phyloP scores from a whole-genome alignment of 2,797 vertebrate genomes.

The Hemibagrus guttatus region DNA sequence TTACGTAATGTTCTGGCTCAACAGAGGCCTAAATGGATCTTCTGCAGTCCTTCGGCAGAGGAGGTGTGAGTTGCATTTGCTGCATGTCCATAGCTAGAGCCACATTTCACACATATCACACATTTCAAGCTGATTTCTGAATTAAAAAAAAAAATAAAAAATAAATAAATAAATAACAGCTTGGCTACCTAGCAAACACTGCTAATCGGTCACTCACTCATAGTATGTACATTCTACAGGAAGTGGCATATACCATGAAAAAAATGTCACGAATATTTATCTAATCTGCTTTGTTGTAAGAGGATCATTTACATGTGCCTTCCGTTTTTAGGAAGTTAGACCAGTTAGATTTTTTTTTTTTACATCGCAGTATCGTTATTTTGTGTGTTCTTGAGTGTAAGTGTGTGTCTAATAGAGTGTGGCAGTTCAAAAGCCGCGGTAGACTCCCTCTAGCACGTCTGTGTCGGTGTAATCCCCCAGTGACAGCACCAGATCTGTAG shows the following conservation, averaged over 20 bases:
- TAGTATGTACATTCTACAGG: background rate
- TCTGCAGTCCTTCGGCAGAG: conserved; percentile 3
- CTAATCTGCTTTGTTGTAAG: too few species aligned
- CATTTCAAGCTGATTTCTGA: background rate
- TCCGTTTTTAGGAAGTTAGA: too few species aligned
- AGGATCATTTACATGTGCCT: background rate
- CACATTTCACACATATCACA: background rate
- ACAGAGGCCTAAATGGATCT: conserved; percentile 25
- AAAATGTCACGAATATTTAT: too few species aligned
- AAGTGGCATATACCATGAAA: background rate
- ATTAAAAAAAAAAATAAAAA: too few species aligned
- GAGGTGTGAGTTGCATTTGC: background rate
- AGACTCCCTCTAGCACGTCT: background rate
- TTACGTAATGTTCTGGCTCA: conserved; percentile 21
- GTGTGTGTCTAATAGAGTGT: conserved; percentile 22
- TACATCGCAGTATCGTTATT: background rate
- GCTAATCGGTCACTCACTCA: background rate
- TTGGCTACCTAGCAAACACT: background rate
- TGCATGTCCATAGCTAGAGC: background rate
- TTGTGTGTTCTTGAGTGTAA: background rate
- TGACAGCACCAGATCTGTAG: background rate
- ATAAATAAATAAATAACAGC: too few species aligned
- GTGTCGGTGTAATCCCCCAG: background rate
- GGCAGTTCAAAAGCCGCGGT: conserved; percentile 11
- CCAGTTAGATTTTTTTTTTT: too few species aligned